Conservation (phyloP, 92 coral and sea anemone genomes). For the Epizoanthus ramosus region DNA sequence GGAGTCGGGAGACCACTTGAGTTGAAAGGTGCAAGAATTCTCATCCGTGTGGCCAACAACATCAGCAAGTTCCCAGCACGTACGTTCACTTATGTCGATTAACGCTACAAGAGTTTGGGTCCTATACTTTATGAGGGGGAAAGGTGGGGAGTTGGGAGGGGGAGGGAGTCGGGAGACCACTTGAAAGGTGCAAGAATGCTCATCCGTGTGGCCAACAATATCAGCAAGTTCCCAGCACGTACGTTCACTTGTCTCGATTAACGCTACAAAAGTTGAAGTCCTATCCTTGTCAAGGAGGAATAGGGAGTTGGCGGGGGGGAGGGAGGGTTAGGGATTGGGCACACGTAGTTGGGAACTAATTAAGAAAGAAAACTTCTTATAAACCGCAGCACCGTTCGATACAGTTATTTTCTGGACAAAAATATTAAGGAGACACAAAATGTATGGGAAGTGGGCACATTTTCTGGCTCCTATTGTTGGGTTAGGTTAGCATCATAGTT, state of each 20-base stretch:
- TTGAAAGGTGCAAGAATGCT: slow-evolving; percentile 98
- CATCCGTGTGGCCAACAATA: slow-evolving; percentile 96
- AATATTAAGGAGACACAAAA: too few relatives aligned
- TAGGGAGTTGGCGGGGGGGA: too few relatives aligned
- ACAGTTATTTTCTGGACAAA: too few relatives aligned
- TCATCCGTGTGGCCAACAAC: slow-evolving; percentile 96
- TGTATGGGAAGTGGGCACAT: too few relatives aligned
- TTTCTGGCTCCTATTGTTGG: too few relatives aligned
- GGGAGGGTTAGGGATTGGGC: too few relatives aligned
- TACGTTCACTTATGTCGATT: slow-evolving; percentile 51
- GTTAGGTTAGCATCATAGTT: neutral
- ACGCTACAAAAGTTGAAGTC: neutral
- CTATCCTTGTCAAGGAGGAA: neutral
- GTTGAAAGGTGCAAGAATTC: slow-evolving; percentile 98
- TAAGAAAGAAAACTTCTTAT: too few relatives aligned
- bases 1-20: slow-evolving; percentile 77
- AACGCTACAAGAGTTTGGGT: neutral
- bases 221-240: slow-evolving; percentile 99
- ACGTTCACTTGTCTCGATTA: slow-evolving; percentile 44
- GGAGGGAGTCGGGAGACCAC: slow-evolving; percentile 73
- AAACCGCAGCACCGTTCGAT: too few relatives aligned
- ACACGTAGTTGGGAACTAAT: too few relatives aligned
- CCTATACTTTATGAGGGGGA: neutral
- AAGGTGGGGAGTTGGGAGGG: too few relatives aligned
- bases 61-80: slow-evolving; percentile 99